phyloP scores from a whole-genome alignment of 1,140 invertebrate species.

The Pseudobourletiella spinata region DNA sequence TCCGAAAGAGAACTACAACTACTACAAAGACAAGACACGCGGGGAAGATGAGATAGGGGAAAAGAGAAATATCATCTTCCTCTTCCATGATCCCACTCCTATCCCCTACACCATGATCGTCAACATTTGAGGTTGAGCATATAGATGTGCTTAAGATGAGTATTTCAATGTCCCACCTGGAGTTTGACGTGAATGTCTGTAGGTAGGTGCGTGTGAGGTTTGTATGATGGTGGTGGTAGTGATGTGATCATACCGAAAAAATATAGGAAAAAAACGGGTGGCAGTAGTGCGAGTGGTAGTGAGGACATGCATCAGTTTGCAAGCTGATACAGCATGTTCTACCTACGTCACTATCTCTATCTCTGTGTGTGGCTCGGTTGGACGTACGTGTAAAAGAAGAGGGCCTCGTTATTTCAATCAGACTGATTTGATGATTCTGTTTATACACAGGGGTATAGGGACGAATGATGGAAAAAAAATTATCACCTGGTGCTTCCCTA shows the following conservation, averaged over 20 bases:
- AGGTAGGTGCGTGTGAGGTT: neutral
- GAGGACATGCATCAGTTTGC: too few relatives aligned
- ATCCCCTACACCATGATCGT: neutral
- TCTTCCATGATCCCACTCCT: neutral
- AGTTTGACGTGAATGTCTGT: constrained; percentile 1
- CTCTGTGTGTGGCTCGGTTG: neutral
- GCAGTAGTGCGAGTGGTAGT: too few relatives aligned
- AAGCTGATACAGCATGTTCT: neutral
- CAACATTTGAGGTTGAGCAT: neutral
- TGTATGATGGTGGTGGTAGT: neutral
- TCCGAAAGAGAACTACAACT: neutral
- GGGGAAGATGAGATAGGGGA: neutral
- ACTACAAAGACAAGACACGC: neutral
- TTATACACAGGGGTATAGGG: too few relatives aligned
- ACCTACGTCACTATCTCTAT: neutral
- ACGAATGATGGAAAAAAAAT: too few relatives aligned
- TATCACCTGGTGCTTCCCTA: too few relatives aligned
- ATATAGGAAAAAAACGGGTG: neutral
- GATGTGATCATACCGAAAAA: neutral
- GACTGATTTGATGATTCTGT: too few relatives aligned
- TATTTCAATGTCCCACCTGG: constrained; percentile 7
- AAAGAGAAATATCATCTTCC: constrained; percentile 5
- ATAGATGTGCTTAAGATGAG: neutral
- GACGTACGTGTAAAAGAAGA: too few relatives aligned
- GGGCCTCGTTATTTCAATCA: too few relatives aligned